phyloP scores from a whole-genome alignment of 1,140 invertebrate genomes.

The Lasioglossum albipes region DNA sequence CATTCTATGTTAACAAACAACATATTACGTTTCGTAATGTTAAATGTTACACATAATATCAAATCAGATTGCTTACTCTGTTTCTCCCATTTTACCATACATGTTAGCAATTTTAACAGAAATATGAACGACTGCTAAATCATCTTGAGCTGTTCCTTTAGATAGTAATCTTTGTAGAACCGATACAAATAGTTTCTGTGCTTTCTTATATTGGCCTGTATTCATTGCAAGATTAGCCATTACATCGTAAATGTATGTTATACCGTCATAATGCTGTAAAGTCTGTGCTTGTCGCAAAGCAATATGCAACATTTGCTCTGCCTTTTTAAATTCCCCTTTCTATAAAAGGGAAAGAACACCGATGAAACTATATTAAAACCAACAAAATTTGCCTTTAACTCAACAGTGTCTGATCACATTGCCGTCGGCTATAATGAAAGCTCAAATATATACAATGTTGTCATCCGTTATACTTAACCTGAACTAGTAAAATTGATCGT shows the following conservation, averaged over 20 bases:
- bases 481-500: conserved; percentile 85
- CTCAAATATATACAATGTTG: conserved; percentile 19
- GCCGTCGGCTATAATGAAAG: neutral
- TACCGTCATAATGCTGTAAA: conserved; percentile 85
- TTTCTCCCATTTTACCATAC: conserved; percentile 83
- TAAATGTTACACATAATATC: conserved; percentile 7
- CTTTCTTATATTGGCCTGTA: conserved; percentile 87
- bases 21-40: conserved; percentile 23
- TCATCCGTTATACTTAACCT: conserved; percentile 65
- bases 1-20: conserved; percentile 76
- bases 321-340: conserved; percentile 88
- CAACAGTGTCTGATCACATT: neutral
- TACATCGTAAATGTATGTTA: conserved; percentile 93
- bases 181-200: conserved; percentile 90
- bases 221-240: conserved; percentile 94
- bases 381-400: neutral
- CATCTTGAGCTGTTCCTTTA: conserved; percentile 85
- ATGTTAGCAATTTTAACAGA: conserved; percentile 89
- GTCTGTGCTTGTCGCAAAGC: conserved; percentile 91
- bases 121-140: conserved; percentile 87
- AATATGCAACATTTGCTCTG: conserved; percentile 91
- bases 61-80: conserved; percentile 72
- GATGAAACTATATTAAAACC: conserved; percentile 32
- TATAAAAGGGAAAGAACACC: conserved; percentile 75
- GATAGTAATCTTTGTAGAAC: conserved; percentile 89